A percentile compares a stretch with the other conserved stretches of the same genome.
Conservation (phyloP, 2,797 vertebrate species). For the Echeneis naucrates region DNA sequence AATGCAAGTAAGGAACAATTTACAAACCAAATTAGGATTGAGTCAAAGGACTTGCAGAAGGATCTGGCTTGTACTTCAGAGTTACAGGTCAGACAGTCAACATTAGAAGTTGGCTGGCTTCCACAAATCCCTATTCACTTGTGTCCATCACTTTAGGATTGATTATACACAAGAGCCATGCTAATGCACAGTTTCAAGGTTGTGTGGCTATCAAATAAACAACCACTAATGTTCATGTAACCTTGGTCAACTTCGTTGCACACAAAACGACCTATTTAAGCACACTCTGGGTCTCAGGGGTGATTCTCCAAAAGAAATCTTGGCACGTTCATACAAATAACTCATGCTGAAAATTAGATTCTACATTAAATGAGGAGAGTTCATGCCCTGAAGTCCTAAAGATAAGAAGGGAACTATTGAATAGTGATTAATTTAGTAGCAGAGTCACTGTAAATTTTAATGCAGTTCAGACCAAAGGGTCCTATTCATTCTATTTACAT, state of each 20-base stretch:
- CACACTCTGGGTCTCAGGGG: neutral
- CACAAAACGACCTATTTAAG: neutral
- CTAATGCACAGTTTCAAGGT: conserved; percentile 63
- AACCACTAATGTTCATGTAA: conserved; percentile 20
- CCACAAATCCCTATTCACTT: conserved; percentile 27
- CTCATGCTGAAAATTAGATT: conserved; percentile 34
- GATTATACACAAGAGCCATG: conserved; percentile 56
- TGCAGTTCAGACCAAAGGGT: conserved; percentile 56
- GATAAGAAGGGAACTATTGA: conserved; percentile 62
- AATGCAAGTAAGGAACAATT: conserved; percentile 42
- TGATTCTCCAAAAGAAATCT: conserved; percentile 17
- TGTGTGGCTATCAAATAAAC: conserved; percentile 43
- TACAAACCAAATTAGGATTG: conserved; percentile 48
- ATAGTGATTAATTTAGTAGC: conserved; percentile 59
- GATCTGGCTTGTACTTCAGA: conserved; percentile 13
- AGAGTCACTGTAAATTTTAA: conserved; percentile 67
- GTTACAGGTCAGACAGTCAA: conserved; percentile 39
- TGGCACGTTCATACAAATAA: too few relatives aligned
- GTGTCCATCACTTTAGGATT: conserved; percentile 35
- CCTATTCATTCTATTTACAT: conserved; percentile 55
- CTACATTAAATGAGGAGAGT: conserved; percentile 39
- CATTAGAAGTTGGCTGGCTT: conserved; percentile 13
- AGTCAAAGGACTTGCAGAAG: conserved; percentile 24
- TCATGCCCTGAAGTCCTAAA: conserved; percentile 12
- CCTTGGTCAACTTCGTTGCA: conserved; percentile 23